Base-by-base conservation (phyloP, 2,113 vertebrate genomes). In the Hypanus sabinus region DNA sequence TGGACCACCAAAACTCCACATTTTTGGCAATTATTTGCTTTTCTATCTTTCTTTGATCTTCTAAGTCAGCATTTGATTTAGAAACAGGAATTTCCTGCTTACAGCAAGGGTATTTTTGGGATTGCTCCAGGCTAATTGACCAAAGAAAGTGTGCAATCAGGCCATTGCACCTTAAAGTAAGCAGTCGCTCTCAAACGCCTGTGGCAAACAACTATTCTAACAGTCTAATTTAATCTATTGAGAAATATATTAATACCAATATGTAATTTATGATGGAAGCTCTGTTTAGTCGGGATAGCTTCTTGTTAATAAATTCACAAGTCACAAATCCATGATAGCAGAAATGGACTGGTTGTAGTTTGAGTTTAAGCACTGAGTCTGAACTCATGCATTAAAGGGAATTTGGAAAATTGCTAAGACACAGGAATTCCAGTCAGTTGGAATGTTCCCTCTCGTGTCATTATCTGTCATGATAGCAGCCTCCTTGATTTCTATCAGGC, bases 11-110 rank as follows among this genome's bases (percentile, higher is more conserved):
- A 60, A 87, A 87, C 55, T 60, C 57, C 83, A 87, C 24, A 87
- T 60, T 87, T 57, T 87, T 60, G 57, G 57, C 83, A 60, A 60
- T 30, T 9, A 60, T n/a, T 87, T 60, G 55, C 36, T 36, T 38
- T 20, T 20, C 3, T 80, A 33, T 10, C 83, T 60, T 24, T 60
- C 83, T 60, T 87, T 87, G 83, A 87, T 60, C 46, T 87, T 87
- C 55, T 87, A 38, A 81, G 20, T 81, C 36, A 24, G 24, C 27
- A 27, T 55, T 30, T 87, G 57, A 87, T 87, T 60, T 87, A 60
- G 55, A 87, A 87, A 87, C 83, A 87, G 83, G 83, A 87, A 87
- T 55, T 87, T 87, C 83, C 83, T 87, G 83, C 55, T 87, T 87
- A 87, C 83, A 87, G 14, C 30, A 87, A 87, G 24, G 60, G 24